These are phyloP conservation scores for Lepidotrigona ventralis DNA, from an alignment of 1,140 invertebrate species.

Conservation along the genomic window DNA sequence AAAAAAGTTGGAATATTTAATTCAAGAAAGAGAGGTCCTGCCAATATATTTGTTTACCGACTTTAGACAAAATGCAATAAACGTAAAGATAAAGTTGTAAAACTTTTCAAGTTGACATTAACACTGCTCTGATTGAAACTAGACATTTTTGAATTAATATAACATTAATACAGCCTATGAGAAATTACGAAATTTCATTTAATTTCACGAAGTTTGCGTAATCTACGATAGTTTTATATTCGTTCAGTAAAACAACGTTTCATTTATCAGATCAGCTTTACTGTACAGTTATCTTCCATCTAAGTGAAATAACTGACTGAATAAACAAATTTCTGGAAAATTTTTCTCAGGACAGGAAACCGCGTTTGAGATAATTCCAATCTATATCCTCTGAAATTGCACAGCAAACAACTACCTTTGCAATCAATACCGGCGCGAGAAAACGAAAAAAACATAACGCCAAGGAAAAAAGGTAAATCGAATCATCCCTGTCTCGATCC, in stretches of 20 bases:
- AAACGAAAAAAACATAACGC: neutral
- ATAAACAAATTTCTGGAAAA: too few relatives aligned
- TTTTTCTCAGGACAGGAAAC: neutral
- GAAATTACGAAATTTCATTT: neutral
- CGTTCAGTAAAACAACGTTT: neutral
- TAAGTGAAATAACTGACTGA: neutral
- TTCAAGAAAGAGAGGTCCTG: neutral
- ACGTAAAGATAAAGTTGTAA: neutral
- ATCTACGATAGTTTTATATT: neutral
- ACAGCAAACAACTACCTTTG: neutral
- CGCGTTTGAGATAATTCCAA: neutral
- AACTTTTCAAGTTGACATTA: neutral
- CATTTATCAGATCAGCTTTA: neutral
- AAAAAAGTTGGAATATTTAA: neutral
- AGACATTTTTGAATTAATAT: neutral
- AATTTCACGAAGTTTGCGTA: neutral
- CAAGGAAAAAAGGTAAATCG: neutral
- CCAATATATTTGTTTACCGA: neutral
- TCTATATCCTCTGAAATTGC: neutral
- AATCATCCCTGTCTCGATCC: neutral
- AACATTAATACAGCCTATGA: neutral
- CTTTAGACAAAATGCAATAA: neutral
- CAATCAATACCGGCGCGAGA: neutral
- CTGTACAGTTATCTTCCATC: neutral
- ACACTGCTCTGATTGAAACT: too few relatives aligned